phyloP scores from a whole-genome alignment of 2,888 invertebrate genomes.

The Hemicrepidius hirtus region DNA sequence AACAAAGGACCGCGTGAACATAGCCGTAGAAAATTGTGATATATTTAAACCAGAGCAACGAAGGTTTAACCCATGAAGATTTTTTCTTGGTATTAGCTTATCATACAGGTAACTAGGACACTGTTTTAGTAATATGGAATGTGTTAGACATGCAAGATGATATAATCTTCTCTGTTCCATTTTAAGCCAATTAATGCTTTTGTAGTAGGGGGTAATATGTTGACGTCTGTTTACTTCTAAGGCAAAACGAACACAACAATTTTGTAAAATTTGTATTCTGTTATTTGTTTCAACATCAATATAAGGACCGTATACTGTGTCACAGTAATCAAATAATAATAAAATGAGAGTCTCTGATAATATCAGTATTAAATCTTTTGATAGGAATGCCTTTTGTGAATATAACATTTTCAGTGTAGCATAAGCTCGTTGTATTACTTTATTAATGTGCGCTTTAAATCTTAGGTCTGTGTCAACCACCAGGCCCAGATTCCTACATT shows the following conservation, averaged over 20 bases:
- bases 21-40: background rate
- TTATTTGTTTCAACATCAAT: background rate
- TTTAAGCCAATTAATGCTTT: background rate
- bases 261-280: background rate
- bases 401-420: background rate
- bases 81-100: background rate
- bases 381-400: background rate
- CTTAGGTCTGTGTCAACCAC: background rate
- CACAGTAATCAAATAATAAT: background rate
- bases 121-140: background rate
- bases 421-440: background rate
- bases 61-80: background rate
- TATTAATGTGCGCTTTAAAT: background rate
- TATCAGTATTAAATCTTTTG: background rate
- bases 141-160: background rate
- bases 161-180: background rate
- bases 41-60: background rate
- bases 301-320: background rate
- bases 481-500: background rate
- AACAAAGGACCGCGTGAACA: background rate
- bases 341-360: background rate
- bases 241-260: no score
- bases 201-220: background rate
- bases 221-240: background rate
- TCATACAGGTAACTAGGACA: background rate